Base-by-base conservation (phyloP, 2,888 invertebrate genomes). In the Barypeithes pellucidus region DNA sequence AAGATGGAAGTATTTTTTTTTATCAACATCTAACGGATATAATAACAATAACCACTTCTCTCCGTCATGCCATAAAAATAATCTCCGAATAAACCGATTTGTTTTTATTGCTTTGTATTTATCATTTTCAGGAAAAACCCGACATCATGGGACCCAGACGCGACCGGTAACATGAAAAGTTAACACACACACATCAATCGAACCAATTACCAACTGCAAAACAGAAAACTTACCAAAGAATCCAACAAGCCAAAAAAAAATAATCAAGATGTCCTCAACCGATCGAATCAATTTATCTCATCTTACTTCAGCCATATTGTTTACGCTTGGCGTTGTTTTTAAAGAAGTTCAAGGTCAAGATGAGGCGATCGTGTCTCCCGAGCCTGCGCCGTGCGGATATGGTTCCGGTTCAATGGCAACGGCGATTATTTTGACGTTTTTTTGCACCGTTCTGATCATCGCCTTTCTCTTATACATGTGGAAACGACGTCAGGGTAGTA, bases 401-500 rank as follows among this genome's bases (percentile, higher is more conserved):
- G 63, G 74, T 0, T 41, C 69, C 9, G 73, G 73, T 18, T 71
- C 74, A 1, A 89, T 94, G 75, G 92, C 92, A 72, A 91, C 91
- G 73, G 91, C 92, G 77, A 91, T 93, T 75, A 88, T 93, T 79
- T 91, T 93, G 80, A 92, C 93, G 79, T 90, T 93, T 83, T 82
- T 93, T 79, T 89, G 89, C 78, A 91, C 92, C 78, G 86, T 90
- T 71, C 84, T 91, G 67, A 85, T 92, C 70, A 87, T 90, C 41
- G 90, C 87, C 67, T 87, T 89, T 45, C 88, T 87, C 5, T 81
- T 81, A 61, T 80, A 79, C 66, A 72, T 79, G 65, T 82, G 81
- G 81, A 81, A 77, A 67, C 80, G 79, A 68, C 80, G 81, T 73
- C 77, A 80, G 76, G 24, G 57, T 41, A 39, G 67, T 12, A 79